Evolutionary conservation across 2,797 vertebrate genomes (phyloP).

Genomic region (Varecia variegata): DNA sequence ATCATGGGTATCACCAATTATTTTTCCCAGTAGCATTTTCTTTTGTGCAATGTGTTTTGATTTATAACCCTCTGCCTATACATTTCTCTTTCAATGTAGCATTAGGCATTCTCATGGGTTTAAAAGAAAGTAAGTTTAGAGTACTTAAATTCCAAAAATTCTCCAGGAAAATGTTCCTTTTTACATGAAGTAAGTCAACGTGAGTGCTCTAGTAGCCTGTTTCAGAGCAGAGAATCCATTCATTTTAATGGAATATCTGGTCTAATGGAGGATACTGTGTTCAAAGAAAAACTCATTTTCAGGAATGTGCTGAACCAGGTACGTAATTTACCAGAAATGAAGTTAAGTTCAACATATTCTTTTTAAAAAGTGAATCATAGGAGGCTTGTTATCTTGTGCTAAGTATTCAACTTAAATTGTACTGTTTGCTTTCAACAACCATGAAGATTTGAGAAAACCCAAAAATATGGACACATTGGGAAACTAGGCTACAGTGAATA

Average conservation of each 20-base stretch:
- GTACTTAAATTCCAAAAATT: constrained; percentile 57
- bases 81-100: constrained; percentile 17
- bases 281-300: constrained; percentile 63
- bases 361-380: constrained; percentile 1
- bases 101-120: constrained; percentile 16
- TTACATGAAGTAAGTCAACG: not conserved
- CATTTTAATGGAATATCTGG: constrained; percentile 35
- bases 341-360: constrained; percentile 52
- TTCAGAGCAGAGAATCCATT: constrained; percentile 38
- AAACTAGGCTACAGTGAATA: not conserved
- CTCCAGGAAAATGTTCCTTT: constrained; percentile 37
- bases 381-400: not conserved
- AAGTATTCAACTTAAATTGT: constrained; percentile 19
- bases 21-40: not conserved
- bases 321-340: constrained; percentile 56
- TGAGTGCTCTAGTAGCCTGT: not conserved
- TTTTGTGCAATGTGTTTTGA: not conserved
- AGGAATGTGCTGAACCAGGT: constrained; percentile 54
- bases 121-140: constrained; percentile 42
- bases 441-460: not conserved
- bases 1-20: not conserved
- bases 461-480: not conserved
- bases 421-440: constrained; percentile 29
- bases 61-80: constrained; percentile 21
- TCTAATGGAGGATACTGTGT: constrained; percentile 29